Evolutionary conservation across 2,888 invertebrate genomes (phyloP), one percentile per base, ranked within the genome.

Genomic region (Arctia plantaginis): DNA sequence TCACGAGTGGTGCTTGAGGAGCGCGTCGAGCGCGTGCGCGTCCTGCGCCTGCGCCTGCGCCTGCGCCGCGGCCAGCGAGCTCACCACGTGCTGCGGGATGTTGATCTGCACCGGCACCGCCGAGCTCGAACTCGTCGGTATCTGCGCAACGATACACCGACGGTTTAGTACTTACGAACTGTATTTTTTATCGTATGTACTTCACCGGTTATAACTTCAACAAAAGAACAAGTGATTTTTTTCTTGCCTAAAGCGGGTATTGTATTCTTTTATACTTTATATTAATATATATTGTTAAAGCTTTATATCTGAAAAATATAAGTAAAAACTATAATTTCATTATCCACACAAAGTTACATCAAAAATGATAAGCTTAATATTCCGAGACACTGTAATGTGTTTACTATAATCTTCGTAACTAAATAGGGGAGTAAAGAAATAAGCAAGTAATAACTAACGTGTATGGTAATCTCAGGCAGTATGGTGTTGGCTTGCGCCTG

Each of bases 101-200:
- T 96, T 97, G 83, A 97, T 97, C 90, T 97, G 97, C 30, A 97
- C 96, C 1, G 97, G 97, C 77, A 96, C 94, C 80, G 96, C 96
- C 79, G 96, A 94, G 90, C 96, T 96, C 23, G 90, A 87, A 78
- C 96, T 96, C 35, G 96, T 96, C n/a, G 97, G 96, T 73, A 97
- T 96, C 97, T 97, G 85, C 4, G 1, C 10, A 33, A 65, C 3
- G 64, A 72, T 41, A 74, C 18, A 39, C 23, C 1, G 47, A 51
- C 23, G 23, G 8, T 23, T 51, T 2, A 51, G 20, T n/a, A n/a
- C n/a, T n/a, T n/a, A n/a, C n/a, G n/a, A n/a, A n/a, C n/a, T n/a
- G n/a, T n/a, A n/a, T n/a, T n/a, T n/a, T n/a, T n/a, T n/a, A 35
- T 4, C 35, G 35, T 35, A 6, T 35, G 6, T 35, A 35, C 35